Evolutionary conservation across 1,140 invertebrate species (phyloP), one percentile per base, ranked within the genome.

Genomic region (Magallana ariakensis): DNA sequence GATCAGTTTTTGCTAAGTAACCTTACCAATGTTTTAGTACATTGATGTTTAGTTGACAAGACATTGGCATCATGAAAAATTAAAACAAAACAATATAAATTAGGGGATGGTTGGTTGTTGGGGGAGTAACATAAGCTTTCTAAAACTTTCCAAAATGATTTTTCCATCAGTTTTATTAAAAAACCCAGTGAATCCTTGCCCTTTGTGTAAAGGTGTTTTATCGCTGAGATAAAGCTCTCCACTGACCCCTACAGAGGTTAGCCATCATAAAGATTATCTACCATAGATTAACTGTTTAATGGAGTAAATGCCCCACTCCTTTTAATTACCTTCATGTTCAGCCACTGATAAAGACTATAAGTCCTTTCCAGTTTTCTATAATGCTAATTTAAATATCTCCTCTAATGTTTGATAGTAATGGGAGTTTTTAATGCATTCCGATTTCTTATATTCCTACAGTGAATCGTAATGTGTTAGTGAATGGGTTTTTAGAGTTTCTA

Each of bases 351-450:
- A 70, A 70, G 11, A 26, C 33, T 26, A 33, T 33, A 70, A 26
- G 22, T 70, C 33, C 33, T 26, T 26, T 2, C 33, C 66, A 33
- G 33, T 70, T 70, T 26, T 70, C 33, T 70, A 70, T 70, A 33
- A 70, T 70, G 33, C 66, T 70, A 70, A 70, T 70, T 70, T 22
- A 70, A 70, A 70, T 70, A 66, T 70, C 8, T 70, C 66, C 22
- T 4, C 33, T 33, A 19, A 70, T 11, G 66, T 70, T 7, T 70
- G 66, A 70, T 70, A 70, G 58, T 60, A 70, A 70, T 70, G 22
- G 66, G 19, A 26, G 66, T 70, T 70, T 33, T 11, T 70, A 22
- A 70, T 70, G 66, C 11, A 70, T 33, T 10, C 11, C 19, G 19
- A 26, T 26, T 22, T 22, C 62, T 26, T 70, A 2, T 26, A 26